Conservation (phyloP, 2,113 vertebrate genomes). For the Oreocharis arfaki region DNA sequence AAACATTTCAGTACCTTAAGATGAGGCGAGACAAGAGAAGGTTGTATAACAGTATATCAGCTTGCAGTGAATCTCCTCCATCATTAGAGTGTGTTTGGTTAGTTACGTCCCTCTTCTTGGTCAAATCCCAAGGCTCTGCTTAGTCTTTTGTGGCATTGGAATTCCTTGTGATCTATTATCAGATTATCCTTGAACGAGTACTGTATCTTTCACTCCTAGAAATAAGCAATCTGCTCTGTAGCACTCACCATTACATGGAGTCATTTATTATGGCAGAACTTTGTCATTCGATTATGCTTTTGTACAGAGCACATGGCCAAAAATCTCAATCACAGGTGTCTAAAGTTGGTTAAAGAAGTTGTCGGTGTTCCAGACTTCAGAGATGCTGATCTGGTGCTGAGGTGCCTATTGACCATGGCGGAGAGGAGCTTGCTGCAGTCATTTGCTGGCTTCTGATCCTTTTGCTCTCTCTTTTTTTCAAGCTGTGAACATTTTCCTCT, state of each 20-base stretch:
- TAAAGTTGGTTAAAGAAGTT: conserved; percentile 9
- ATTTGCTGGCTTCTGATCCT: neutral
- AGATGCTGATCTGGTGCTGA: neutral
- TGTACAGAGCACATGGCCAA: conserved; percentile 13
- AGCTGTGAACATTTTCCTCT: neutral
- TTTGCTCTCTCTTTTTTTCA: neutral
- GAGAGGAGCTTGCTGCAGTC: neutral
- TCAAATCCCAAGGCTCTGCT: conserved; percentile 39
- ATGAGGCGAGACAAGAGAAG: neutral
- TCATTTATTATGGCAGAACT: conserved; percentile 40
- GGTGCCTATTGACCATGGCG: neutral
- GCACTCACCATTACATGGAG: neutral
- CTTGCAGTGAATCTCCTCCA: neutral
- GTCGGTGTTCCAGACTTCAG: neutral
- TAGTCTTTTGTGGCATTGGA: conserved; percentile 38
- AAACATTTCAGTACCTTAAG: neutral
- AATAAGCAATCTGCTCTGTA: conserved; percentile 44
- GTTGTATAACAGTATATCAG: neutral
- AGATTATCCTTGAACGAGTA: conserved; percentile 44
- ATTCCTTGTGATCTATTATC: conserved; percentile 38
- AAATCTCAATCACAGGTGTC: conserved; percentile 47
- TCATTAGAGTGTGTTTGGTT: neutral
- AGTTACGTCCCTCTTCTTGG: neutral
- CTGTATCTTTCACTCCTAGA: conserved; percentile 36
- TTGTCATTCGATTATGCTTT: conserved; percentile 53